phyloP scores from a whole-genome alignment of 2,797 vertebrate genomes.

The Mionectes olivaceus region DNA sequence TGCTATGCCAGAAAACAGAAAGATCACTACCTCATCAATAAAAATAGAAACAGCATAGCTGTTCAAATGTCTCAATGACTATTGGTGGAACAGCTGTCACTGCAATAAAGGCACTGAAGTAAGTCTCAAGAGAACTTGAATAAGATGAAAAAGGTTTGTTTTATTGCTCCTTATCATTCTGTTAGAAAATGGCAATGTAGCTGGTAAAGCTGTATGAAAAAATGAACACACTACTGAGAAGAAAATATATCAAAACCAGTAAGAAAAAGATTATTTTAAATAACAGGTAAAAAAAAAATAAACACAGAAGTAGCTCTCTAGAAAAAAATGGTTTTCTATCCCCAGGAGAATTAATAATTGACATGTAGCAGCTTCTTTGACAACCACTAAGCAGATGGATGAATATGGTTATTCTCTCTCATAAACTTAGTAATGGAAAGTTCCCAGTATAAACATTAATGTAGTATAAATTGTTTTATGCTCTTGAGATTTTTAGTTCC shows the following conservation, averaged over 20 bases:
- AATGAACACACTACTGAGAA: background rate
- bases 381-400: constrained; percentile 23
- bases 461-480: constrained; percentile 35
- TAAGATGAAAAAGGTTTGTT: background rate
- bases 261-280: background rate
- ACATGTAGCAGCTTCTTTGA: constrained; percentile 20
- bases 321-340: background rate
- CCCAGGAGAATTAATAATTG: constrained; percentile 19
- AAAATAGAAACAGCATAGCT: background rate
- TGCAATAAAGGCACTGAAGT: background rate
- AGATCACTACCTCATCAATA: background rate
- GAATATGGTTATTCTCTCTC: constrained; percentile 1
- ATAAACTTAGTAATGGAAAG: constrained; percentile 41
- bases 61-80: background rate
- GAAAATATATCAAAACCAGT: background rate
- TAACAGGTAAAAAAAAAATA: background rate
- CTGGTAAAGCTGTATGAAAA: background rate
- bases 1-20: background rate
- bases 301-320: background rate
- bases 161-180: background rate
- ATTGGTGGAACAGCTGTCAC: background rate
- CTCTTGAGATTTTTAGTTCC: constrained; percentile 49
- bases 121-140: background rate
- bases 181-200: background rate
- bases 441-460: constrained; percentile 37